These are phyloP conservation scores for Ptyas mucosa DNA, from an alignment of 2,113 vertebrate species.

Conservation along the genomic window DNA sequence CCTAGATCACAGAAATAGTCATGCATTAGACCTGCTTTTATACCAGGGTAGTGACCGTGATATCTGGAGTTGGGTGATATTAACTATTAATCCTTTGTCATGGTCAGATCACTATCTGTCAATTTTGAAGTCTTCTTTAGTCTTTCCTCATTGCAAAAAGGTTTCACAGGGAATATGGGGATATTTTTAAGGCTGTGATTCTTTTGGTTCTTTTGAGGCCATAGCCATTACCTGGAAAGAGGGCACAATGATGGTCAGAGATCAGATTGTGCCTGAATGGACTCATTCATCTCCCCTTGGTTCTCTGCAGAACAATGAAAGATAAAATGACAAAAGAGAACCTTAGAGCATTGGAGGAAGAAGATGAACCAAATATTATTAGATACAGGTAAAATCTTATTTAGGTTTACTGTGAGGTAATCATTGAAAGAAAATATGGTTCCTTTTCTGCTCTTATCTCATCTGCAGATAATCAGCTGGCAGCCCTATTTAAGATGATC, in stretches of 20 bases:
- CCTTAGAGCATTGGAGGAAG: neutral
- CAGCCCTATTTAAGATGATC: neutral
- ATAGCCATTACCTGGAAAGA: neutral
- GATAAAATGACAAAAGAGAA: neutral
- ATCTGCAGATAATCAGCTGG: neutral
- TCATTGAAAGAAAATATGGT: neutral
- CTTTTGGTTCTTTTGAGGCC: neutral
- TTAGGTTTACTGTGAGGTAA: neutral
- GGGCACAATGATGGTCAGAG: neutral
- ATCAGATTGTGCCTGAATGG: neutral
- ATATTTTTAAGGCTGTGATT: neutral
- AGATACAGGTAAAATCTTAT: neutral
- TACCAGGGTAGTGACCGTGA: neutral
- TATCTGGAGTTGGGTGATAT: neutral
- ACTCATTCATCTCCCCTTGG: neutral
- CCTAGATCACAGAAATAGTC: neutral
- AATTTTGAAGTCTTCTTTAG: neutral
- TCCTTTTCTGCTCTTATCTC: neutral
- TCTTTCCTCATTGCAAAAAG: neutral
- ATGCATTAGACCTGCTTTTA: neutral
- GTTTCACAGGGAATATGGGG: neutral
- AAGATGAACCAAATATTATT: neutral
- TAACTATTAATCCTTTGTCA: neutral
- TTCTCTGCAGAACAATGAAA: neutral
- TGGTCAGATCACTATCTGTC: neutral